Evolutionary conservation across 2,797 vertebrate genomes (phyloP), one percentile per base, ranked within the genome.

Genomic region (Urophycis tenuis): DNA sequence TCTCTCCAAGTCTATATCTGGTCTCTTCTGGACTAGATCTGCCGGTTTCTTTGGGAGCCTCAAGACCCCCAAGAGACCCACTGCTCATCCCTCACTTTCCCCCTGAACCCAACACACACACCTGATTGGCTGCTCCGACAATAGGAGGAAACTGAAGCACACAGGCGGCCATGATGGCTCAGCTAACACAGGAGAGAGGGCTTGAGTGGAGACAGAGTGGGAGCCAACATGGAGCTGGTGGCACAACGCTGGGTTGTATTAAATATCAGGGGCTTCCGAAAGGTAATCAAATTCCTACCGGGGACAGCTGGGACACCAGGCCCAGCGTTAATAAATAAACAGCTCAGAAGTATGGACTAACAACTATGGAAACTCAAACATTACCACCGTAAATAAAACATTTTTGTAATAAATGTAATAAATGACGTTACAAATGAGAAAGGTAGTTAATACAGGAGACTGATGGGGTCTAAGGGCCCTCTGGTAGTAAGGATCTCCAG

Each of bases 241-340:
- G 81, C 88, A 83, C 39, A 81, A 83, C 30, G 71, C 78, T 41
- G 72, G 78, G 78, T 72, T 92, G 92, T 92, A 94, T 94, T 93
- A 91, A 91, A 93, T 94, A 91, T 93, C 93, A 92, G 85, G 81
- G 85, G 85, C 91, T 91, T 90, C 89, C 90, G 91, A 93, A 91
- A 92, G 89, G 80, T 92, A 90, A 87, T 86, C 83, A 89, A 88
- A 83, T 84, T 74, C 86, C 86, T 81, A 79, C 74, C 82, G 75
- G 84, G 32, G 86, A 86, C 92, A 93, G 92, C 87, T 91, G 92
- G 88, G 87, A 86, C 79, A 39, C 88, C 92, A 87, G 79, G 85
- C 87, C 90, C 85, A 86, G 85, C 83, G 83, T 92, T 89, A 92
- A 92, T 93, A 91, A 93, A 87, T 92, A 88, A 93, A 91, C 83